phyloP scores from a whole-genome alignment of 1,140 invertebrate genomes.

The Aphis craccivora region DNA sequence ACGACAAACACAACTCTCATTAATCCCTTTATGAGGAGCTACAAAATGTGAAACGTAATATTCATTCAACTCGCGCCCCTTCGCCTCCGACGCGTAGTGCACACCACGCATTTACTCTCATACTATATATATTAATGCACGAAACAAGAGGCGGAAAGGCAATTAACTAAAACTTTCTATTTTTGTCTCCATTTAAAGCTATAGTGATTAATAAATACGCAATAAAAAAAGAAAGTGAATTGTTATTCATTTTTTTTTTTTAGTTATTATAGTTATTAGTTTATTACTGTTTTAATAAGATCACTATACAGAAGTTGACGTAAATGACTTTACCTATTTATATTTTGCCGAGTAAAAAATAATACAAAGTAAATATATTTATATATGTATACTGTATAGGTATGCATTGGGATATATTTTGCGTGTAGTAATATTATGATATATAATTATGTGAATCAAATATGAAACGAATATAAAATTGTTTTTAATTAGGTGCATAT shows the following conservation, averaged over 20 bases:
- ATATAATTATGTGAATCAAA: not conserved
- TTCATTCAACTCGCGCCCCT: slow-evolving; percentile 48
- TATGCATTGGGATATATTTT: not conserved
- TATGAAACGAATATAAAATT: not conserved
- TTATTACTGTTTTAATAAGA: not conserved
- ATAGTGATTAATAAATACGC: not conserved
- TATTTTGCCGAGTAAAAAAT: not conserved
- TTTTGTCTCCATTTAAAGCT: not conserved
- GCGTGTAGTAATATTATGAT: not conserved
- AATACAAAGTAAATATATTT: not conserved
- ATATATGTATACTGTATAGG: no score
- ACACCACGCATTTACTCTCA: not conserved
- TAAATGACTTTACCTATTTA: not conserved
- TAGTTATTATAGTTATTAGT: not conserved
- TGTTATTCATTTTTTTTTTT: not conserved
- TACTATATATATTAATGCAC: not conserved
- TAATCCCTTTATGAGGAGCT: slow-evolving; percentile 39
- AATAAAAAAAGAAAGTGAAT: slow-evolving; percentile 15
- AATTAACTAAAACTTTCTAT: slow-evolving; percentile 50
- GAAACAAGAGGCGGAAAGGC: not conserved
- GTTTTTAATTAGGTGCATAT: not conserved
- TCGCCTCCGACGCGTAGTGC: not conserved
- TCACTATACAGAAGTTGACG: not conserved
- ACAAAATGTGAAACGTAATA: slow-evolving; percentile 35
- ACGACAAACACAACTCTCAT: slow-evolving; percentile 40